Evolutionary conservation across 2,113 vertebrate species (phyloP).

Genomic region (Silurus meridionalis): DNA sequence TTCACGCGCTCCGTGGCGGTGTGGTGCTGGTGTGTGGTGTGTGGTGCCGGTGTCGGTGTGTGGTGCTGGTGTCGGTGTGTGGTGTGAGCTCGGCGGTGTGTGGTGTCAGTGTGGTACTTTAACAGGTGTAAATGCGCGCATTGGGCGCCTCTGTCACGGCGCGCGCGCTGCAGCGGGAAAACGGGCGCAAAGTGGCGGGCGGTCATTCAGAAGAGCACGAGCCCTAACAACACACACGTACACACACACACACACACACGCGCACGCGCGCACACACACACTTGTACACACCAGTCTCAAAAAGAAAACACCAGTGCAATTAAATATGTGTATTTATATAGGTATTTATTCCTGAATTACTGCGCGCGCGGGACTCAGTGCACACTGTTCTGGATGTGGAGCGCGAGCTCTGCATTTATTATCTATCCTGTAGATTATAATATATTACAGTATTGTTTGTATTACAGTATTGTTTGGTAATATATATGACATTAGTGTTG

Average conservation of each 20-base stretch:
- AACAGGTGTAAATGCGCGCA: not conserved
- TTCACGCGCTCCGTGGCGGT: not conserved
- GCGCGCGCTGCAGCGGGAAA: constrained; percentile 41
- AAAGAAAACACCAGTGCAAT: not conserved
- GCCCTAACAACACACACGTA: not conserved
- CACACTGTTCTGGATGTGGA: no score
- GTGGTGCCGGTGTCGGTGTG: constrained; percentile 1
- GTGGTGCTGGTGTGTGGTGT: not conserved
- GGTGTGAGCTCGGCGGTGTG: not conserved
- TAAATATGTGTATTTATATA: no score
- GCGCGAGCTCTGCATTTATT: no score
- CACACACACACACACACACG: not conserved
- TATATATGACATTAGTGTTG: no score
- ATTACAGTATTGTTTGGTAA: no score
- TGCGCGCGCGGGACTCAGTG: no score
- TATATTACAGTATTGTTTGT: not conserved
- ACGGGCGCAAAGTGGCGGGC: constrained; percentile 28
- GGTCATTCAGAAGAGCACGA: not conserved
- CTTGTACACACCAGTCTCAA: not conserved
- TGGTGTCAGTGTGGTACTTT: not conserved
- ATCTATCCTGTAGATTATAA: not conserved
- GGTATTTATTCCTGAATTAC: no score
- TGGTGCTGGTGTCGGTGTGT: constrained; percentile 1
- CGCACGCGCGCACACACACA: not conserved
- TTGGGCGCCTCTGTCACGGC: constrained; percentile 69